phyloP scores from a whole-genome alignment of 2,113 vertebrate species.

The Mustelus asterias region DNA sequence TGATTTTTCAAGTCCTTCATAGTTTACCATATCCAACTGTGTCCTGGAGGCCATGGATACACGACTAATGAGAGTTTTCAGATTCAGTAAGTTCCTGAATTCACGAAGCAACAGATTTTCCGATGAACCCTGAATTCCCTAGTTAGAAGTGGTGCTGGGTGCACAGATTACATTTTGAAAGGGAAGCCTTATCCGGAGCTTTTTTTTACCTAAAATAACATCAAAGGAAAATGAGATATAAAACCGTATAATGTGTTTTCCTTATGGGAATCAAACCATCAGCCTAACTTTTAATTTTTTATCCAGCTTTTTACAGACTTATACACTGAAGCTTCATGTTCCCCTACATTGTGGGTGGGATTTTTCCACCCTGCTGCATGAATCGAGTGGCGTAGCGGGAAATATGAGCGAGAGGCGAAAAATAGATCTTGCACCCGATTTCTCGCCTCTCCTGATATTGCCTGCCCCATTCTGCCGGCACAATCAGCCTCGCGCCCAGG shows the following conservation, averaged over 20 bases:
- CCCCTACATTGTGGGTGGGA: too few relatives aligned
- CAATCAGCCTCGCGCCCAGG: too few relatives aligned
- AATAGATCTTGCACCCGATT: too few relatives aligned
- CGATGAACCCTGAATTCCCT: not conserved
- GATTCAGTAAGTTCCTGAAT: not conserved
- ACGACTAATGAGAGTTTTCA: not conserved
- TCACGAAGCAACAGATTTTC: not conserved
- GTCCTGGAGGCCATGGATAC: not conserved
- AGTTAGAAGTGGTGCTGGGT: not conserved
- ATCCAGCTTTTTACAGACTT: not conserved
- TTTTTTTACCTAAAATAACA: not conserved
- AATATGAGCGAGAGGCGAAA: too few relatives aligned
- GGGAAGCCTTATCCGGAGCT: not conserved
- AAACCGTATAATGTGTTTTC: not conserved
- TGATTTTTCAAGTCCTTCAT: not conserved
- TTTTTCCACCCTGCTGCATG: too few relatives aligned
- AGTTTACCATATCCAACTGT: constrained; percentile 12
- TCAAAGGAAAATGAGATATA: not conserved
- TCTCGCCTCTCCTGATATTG: too few relatives aligned
- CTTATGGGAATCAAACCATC: not conserved
- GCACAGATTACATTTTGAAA: not conserved
- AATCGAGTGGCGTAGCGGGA: too few relatives aligned
- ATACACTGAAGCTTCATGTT: not conserved
- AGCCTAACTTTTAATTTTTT: not conserved
- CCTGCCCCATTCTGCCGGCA: too few relatives aligned